Evolutionary conservation across 2,113 vertebrate genomes (phyloP).

Genomic region (Eulemur rufifrons): DNA sequence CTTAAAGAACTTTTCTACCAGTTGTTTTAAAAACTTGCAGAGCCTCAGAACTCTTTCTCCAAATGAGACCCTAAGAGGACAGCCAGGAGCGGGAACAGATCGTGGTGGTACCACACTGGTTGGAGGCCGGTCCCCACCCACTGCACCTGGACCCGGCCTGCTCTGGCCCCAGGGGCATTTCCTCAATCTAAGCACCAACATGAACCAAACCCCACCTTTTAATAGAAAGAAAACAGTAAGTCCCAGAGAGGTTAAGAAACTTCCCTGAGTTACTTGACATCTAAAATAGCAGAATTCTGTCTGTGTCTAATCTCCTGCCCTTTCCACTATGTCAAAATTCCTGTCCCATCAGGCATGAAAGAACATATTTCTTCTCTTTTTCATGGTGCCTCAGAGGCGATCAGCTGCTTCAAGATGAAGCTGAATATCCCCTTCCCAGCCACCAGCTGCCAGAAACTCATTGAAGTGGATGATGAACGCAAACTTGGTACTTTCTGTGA

Average conservation of each 20-base stretch:
- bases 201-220: not conserved
- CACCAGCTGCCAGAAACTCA: too few species aligned
- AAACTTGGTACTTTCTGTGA: too few species aligned
- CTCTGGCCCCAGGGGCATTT: not conserved
- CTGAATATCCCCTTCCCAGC: too few species aligned
- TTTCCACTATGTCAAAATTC: slow-evolving; percentile 21
- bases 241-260: not conserved
- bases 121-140: not conserved
- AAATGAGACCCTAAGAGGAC: not conserved
- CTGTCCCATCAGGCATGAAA: not conserved
- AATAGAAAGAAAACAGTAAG: not conserved
- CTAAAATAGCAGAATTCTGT: not conserved
- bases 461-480: too few species aligned
- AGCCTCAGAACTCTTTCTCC: not conserved
- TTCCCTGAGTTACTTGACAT: not conserved
- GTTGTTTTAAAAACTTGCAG: not conserved
- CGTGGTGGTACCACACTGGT: not conserved
- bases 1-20: not conserved
- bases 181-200: not conserved
- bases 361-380: not conserved
- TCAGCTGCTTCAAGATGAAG: too few species aligned
- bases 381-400: too few species aligned
- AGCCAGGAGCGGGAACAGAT: not conserved
- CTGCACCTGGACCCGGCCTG: too few species aligned
- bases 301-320: not conserved